Conservation (phyloP, 2,113 vertebrate genomes). For the Perca schrenkii region DNA sequence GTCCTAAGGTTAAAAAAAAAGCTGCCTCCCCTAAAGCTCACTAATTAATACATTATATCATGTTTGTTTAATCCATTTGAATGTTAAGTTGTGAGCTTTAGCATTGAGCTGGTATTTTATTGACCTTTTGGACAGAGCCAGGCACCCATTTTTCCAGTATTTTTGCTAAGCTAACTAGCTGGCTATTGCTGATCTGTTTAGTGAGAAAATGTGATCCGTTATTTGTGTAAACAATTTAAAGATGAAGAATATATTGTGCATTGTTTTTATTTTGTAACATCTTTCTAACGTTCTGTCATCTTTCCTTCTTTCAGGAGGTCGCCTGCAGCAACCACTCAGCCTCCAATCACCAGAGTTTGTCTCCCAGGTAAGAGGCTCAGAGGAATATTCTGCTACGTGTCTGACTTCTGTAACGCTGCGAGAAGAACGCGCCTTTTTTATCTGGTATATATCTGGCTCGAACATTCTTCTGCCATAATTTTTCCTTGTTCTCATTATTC, state of each 20-base stretch:
- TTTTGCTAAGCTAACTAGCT: not conserved
- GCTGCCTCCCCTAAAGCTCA: too few species aligned
- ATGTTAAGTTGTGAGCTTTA: too few species aligned
- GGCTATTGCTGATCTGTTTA: not conserved
- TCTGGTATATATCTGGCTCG: slow-evolving; percentile 16
- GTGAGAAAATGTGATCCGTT: not conserved
- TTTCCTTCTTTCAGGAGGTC: slow-evolving; percentile 89
- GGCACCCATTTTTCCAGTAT: too few species aligned
- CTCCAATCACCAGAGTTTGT: slow-evolving; percentile 93
- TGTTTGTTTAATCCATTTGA: too few species aligned
- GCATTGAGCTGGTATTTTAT: too few species aligned
- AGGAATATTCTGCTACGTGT: slow-evolving; percentile 7
- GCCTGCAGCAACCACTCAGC: slow-evolving; percentile 90
- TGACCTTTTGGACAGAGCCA: too few species aligned
- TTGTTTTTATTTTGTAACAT: not conserved
- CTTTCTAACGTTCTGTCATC: not conserved
- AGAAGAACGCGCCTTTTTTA: not conserved
- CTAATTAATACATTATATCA: too few species aligned
- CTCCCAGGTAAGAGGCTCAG: slow-evolving; percentile 90
- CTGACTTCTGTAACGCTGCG: slow-evolving; percentile 1
- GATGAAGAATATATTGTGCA: not conserved
- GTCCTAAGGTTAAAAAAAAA: too few species aligned
- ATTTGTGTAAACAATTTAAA: not conserved
- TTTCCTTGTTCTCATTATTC: slow-evolving; percentile 10
- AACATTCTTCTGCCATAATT: not conserved